Percentiles rank a stretch among this genome's conserved stretches.
Conservation (phyloP, 1,140 invertebrate genomes). For the Micrasema minimum region DNA sequence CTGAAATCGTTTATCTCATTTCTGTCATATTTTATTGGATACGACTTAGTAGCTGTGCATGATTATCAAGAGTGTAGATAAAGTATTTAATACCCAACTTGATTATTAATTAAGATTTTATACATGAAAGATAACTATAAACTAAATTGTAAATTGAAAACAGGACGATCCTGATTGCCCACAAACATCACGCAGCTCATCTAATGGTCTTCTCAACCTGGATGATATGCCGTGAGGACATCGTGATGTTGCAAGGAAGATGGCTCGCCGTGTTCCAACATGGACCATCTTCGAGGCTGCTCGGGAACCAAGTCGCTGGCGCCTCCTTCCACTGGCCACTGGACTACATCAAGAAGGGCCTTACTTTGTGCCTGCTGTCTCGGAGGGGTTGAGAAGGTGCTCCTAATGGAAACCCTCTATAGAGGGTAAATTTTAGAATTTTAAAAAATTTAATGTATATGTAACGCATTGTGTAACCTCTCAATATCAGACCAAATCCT, state of each 20-base stretch:
- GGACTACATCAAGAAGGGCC: slow-evolving; percentile 97
- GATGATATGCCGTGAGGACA: slow-evolving; percentile 88
- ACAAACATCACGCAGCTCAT: slow-evolving; percentile 90
- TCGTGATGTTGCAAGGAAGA: slow-evolving; percentile 89
- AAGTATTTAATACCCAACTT: too few species aligned
- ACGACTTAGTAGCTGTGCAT: too few species aligned
- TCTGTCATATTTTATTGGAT: too few species aligned
- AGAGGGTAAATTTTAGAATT: too few species aligned
- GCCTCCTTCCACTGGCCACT: slow-evolving; percentile 97
- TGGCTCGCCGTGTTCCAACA: slow-evolving; percentile 78
- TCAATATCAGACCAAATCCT: too few species aligned
- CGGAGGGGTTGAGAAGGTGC: slow-evolving; percentile 94
- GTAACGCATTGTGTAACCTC: too few species aligned
- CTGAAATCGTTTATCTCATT: too few species aligned
- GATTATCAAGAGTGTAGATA: too few species aligned
- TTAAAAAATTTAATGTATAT: too few species aligned
- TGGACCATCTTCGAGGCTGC: slow-evolving; percentile 91
- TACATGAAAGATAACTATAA: too few species aligned
- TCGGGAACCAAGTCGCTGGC: slow-evolving; percentile 94
- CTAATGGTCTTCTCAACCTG: slow-evolving; percentile 89
- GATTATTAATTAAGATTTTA: too few species aligned
- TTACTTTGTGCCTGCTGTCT: slow-evolving; percentile 94
- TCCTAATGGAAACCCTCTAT: slow-evolving; percentile 95
- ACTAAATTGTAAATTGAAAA: too few species aligned
- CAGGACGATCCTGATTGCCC: slow-evolving; percentile 94